Evolutionary conservation across 2,888 invertebrate genomes (phyloP), one percentile per base, ranked within the genome.

Genomic region (Hoplodrina blanda): DNA sequence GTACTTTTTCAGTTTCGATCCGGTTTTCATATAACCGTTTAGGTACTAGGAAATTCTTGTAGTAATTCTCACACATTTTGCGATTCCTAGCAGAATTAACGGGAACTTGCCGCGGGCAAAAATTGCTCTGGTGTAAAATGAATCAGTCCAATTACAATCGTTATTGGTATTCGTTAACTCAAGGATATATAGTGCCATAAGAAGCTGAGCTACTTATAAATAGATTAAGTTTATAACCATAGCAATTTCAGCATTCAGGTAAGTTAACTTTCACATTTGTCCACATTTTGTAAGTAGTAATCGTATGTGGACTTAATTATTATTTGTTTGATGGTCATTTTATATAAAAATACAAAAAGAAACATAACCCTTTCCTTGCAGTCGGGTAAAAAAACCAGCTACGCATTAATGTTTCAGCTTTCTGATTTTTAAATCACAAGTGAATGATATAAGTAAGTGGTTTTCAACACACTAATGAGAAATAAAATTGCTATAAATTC

Each of bases 111-210:
- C 69, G 17, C 59, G 10, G 46, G 72, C 54, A 60, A 77, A 71
- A 69, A 71, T 77, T 69, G 41, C 60, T n/a, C 37, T 64, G 52
- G 20, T 77, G 69, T 76, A 71, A 81, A 72, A 67, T 69, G 53
- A 70, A 83, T 83, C 61, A 61, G 17, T 62, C 57, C 68, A 78
- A 78, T 74, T 63, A 69, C 57, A 64, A 62, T 71, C n/a, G 63
- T 64, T 67, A 73, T 75, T 61, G 71, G 64, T 44, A 74, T 83
- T 82, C 83, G 83, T 82, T 82, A 83, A 75, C 66, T 68, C 49
- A 50, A 70, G 67, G 67, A 68, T 70, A 81, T 62, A 70, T 64
- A 53, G 53, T 44, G 72, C 46, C 74, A 74, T 74, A 74, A 71
- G 50, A 69, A 53, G 25, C 44, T 7, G 46, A 70, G 41, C 59